phyloP scores from a whole-genome alignment of 1,140 invertebrate genomes.

The Carposina sasakii region DNA sequence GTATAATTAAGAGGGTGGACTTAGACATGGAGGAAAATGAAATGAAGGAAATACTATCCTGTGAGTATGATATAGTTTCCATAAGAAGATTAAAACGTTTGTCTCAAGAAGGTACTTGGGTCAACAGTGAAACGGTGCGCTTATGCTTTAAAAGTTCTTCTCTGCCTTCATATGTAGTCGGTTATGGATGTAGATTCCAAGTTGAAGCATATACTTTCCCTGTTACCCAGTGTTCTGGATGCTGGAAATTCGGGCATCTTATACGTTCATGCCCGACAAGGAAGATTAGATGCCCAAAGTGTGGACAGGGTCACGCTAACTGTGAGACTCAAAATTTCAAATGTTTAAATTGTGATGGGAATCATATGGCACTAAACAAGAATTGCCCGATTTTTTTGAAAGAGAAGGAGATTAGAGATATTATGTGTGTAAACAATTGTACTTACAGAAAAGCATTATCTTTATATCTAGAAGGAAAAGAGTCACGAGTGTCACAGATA shows the following conservation, averaged over 20 bases:
- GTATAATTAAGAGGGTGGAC: slow-evolving; percentile 1
- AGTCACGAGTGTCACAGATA: too few relatives aligned
- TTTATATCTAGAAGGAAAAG: neutral
- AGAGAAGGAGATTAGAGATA: slow-evolving; percentile 4
- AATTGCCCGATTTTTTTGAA: slow-evolving; percentile 4
- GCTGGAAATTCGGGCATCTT: slow-evolving; percentile 6
- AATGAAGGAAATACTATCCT: neutral
- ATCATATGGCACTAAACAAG: slow-evolving; percentile 9
- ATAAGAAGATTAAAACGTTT: neutral
- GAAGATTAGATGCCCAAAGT: slow-evolving; percentile 9
- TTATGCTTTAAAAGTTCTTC: neutral
- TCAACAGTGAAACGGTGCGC: slow-evolving; percentile 2
- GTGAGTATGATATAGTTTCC: neutral
- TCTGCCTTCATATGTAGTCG: slow-evolving; percentile 2
- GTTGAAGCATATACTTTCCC: slow-evolving; percentile 9
- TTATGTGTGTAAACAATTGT: slow-evolving; percentile 6
- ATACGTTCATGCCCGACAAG: neutral
- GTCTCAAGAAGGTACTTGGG: neutral
- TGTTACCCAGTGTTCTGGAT: slow-evolving; percentile 5
- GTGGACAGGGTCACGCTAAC: slow-evolving; percentile 3
- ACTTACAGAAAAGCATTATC: slow-evolving; percentile 4
- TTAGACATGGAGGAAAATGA: slow-evolving; percentile 1
- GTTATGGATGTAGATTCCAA: neutral
- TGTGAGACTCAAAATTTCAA: neutral
- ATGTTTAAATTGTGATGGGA: slow-evolving; percentile 7